Base-by-base conservation (phyloP, 37 sponge, comb jelly and placozoan species). In the Cliona cf. orientalis region DNA sequence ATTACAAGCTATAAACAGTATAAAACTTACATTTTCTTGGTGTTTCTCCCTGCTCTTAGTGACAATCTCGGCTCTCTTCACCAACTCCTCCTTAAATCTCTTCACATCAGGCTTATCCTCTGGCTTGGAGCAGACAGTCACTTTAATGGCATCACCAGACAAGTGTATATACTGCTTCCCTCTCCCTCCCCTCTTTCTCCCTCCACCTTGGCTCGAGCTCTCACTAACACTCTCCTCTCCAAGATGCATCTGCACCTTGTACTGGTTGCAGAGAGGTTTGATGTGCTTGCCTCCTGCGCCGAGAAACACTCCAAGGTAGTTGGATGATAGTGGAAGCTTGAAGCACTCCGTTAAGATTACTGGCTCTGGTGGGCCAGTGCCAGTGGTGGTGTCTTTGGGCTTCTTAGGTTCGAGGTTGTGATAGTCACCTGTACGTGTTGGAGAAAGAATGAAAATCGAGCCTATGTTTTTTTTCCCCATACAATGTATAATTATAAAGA, bases 91-190 rank as follows among this genome's bases (percentile, higher is more conserved):
- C 53, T 49, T 49, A 14, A 49, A 9, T 19, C 14, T 14, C 14
- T 49, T 14, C 9, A 49, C 53, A 49, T 49, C 14, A 19, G 9
- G 9, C 53, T 49, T 9, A 49, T 49, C 14, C 14, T 14, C 14
- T 19, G 53, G 53, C 14, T 19, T 9, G 53, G 9, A 49, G 9
- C 14, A 19, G 14, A 49, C 9, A 9, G 14, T 19, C 53, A 49
- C 53, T 19, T 49, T 49, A 14, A 49, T 49, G 53, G 53, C 53
- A 14, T 49, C 53, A 49, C 53, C 53, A 49, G 53, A 49, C n/a
- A n/a, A n/a, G n/a, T n/a, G n/a, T 9, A 49, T 49, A 49, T 49
- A 49, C 53, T 49, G 53, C 53, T 49, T 49, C 53, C 53, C 53
- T 49, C 53, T 14, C 9, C 14, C 9, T 19, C 9, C 9, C 9